Conservation (phyloP, 2,888 invertebrate species). For the Pterostichus madidus region DNA sequence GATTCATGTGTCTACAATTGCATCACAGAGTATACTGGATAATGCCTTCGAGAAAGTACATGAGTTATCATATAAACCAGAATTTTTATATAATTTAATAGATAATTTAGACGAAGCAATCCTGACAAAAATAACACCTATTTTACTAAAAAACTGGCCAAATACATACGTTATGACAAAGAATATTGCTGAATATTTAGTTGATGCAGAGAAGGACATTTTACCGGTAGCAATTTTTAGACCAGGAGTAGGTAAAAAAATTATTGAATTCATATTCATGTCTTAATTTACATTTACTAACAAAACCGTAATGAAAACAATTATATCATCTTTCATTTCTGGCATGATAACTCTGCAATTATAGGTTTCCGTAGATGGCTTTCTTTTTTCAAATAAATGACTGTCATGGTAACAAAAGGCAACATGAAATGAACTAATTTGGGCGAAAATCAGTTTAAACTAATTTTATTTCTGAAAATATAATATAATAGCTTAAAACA, state of each 20-base stretch:
- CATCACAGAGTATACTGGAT: background rate
- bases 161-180: background rate
- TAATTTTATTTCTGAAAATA: no score
- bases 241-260: background rate
- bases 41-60: background rate
- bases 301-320: no score
- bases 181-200: constrained; percentile 9
- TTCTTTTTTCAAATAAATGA: no score
- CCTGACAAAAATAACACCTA: background rate
- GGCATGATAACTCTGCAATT: no score
- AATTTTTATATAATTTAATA: background rate
- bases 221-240: constrained; percentile 15
- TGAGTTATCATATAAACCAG: constrained; percentile 4
- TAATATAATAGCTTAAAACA: no score
- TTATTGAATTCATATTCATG: background rate
- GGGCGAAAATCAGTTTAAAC: no score
- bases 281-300: no score
- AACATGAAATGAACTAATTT: no score
- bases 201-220: background rate
- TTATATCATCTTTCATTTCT: no score
- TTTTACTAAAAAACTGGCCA: constrained; percentile 3
- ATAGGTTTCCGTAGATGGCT: no score
- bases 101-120: constrained; percentile 4
- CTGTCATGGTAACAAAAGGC: no score
- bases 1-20: constrained; percentile 8